Evolutionary conservation across 2,888 invertebrate genomes (phyloP).

Genomic region (Theretra japonica): DNA sequence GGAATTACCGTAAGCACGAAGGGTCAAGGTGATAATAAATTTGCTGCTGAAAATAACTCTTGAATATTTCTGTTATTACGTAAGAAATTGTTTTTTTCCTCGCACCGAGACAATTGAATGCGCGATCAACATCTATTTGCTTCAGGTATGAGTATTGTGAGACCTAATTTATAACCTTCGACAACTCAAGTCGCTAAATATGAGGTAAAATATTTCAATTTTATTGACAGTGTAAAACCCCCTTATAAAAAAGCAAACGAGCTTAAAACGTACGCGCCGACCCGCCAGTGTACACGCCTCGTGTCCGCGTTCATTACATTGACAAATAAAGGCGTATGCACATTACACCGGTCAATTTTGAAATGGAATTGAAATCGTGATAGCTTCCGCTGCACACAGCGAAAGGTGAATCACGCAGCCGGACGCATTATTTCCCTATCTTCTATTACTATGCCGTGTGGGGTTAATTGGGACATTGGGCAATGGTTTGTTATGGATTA

Average conservation of each 20-base stretch:
- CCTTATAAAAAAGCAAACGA: neutral
- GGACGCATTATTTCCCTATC: constrained; percentile 3
- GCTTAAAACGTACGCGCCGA: neutral
- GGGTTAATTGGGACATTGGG: too few relatives aligned
- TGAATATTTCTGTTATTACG: too few relatives aligned
- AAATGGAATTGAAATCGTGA: constrained; percentile 9
- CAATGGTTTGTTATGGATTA: too few relatives aligned
- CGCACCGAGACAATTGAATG: too few relatives aligned
- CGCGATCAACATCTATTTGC: too few relatives aligned
- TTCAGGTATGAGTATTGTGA: too few relatives aligned
- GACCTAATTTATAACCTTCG: too few relatives aligned
- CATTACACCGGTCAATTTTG: neutral
- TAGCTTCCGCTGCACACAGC: neutral
- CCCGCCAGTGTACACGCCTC: neutral
- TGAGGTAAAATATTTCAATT: neutral
- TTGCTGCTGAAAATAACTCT: neutral
- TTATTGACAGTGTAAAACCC: neutral
- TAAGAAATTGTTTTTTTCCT: too few relatives aligned
- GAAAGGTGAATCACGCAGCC: neutral
- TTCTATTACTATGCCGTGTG: neutral
- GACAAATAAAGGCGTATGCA: neutral
- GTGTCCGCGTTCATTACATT: neutral
- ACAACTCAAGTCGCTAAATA: too few relatives aligned
- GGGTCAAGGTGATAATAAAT: neutral
- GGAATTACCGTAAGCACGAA: neutral